phyloP scores from a whole-genome alignment of 2,888 invertebrate genomes.

The Aphrophora alni region DNA sequence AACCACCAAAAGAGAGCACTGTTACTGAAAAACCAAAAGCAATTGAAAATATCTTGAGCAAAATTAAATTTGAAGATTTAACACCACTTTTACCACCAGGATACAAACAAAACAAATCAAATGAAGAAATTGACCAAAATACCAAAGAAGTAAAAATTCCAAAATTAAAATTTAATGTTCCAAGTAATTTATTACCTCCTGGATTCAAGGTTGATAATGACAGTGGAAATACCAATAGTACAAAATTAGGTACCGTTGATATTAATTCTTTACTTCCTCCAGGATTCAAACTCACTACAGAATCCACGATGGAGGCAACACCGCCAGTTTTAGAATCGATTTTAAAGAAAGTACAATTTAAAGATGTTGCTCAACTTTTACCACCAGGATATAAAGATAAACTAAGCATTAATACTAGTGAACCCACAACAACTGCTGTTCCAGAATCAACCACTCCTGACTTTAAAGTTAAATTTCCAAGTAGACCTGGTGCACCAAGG shows the following conservation, averaged over 20 bases:
- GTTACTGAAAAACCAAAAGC: slow-evolving; percentile 46
- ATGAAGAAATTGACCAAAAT: slow-evolving; percentile 38
- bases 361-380: slow-evolving; percentile 55
- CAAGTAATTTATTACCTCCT: slow-evolving; percentile 62
- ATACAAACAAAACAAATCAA: slow-evolving; percentile 57
- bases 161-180: slow-evolving; percentile 48
- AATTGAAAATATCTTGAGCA: slow-evolving; percentile 50
- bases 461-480: slow-evolving; percentile 72
- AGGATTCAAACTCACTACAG: slow-evolving; percentile 42
- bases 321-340: slow-evolving; percentile 49
- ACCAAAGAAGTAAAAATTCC: slow-evolving; percentile 52
- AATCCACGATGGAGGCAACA: slow-evolving; percentile 29
- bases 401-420: slow-evolving; percentile 31
- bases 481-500: slow-evolving; percentile 69
- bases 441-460: slow-evolving; percentile 42
- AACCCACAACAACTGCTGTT: slow-evolving; percentile 32
- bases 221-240: not conserved
- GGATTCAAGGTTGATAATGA: slow-evolving; percentile 59
- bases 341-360: slow-evolving; percentile 53
- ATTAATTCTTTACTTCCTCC: slow-evolving; percentile 42
- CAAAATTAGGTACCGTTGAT: slow-evolving; percentile 26
- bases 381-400: slow-evolving; percentile 29
- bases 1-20: slow-evolving; percentile 56
- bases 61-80: slow-evolving; percentile 53
- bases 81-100: slow-evolving; percentile 63